phyloP scores from a whole-genome alignment of 2,113 vertebrate species.

The Carassius carassius region DNA sequence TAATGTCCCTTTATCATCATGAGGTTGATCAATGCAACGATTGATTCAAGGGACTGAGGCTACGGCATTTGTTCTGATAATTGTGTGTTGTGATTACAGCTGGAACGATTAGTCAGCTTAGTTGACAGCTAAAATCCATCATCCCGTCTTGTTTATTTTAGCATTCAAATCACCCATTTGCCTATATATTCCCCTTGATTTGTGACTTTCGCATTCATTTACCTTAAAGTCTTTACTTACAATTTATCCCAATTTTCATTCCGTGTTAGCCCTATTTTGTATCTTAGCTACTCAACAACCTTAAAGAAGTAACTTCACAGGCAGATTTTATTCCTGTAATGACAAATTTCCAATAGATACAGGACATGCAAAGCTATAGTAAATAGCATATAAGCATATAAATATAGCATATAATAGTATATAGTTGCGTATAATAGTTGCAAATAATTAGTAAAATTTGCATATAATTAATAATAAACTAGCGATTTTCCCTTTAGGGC shows the following conservation, averaged over 20 bases:
- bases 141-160: not conserved
- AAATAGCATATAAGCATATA: too few species aligned
- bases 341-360: not conserved
- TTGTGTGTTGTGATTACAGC: conserved; percentile 23
- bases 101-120: not conserved
- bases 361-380: not conserved
- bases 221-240: not conserved
- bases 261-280: not conserved
- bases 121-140: conserved; percentile 19
- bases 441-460: too few species aligned
- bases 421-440: too few species aligned
- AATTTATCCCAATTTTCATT: not conserved
- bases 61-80: conserved; percentile 21
- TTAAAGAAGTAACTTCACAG: not conserved
- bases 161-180: not conserved
- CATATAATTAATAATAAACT: too few species aligned
- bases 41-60: not conserved
- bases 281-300: not conserved
- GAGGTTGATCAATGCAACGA: conserved; percentile 3
- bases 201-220: not conserved
- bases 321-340: not conserved
- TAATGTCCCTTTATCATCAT: not conserved
- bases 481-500: too few species aligned
- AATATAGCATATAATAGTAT: too few species aligned
- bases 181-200: not conserved